Conservation (phyloP, 1,140 invertebrate species). For the Atta colombica region DNA sequence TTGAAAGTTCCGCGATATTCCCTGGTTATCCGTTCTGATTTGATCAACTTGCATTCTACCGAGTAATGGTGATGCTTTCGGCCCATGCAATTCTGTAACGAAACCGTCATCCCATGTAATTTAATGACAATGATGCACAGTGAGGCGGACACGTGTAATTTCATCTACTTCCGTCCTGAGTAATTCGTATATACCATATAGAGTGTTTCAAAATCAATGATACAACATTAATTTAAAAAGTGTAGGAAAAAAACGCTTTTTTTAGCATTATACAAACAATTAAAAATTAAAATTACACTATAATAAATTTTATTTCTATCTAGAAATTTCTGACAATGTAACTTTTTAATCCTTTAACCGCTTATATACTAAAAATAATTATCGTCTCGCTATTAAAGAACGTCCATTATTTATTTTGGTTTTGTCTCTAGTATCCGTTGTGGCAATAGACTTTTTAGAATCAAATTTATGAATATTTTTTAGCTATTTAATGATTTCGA, state of each 20-base stretch:
- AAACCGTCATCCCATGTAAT: constrained; percentile 54
- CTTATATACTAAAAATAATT: neutral
- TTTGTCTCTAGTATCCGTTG: neutral
- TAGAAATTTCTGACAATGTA: neutral
- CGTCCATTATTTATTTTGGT: neutral
- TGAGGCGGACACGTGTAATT: constrained; percentile 34
- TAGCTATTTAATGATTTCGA: constrained; percentile 14
- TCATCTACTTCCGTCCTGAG: constrained; percentile 25
- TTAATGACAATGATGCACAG: constrained; percentile 53
- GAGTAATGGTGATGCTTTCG: constrained; percentile 40
- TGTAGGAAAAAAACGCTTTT: too few relatives aligned
- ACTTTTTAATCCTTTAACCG: neutral
- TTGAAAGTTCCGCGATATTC: constrained; percentile 57
- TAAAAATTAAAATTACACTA: neutral
- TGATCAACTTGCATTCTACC: constrained; percentile 45
- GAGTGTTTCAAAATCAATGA: neutral
- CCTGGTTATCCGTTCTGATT: constrained; percentile 48
- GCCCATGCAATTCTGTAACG: neutral
- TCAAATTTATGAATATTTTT: neutral
- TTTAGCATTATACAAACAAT: too few relatives aligned
- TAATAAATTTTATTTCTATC: neutral
- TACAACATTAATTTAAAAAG: neutral
- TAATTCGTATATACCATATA: neutral
- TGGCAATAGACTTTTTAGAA: neutral
- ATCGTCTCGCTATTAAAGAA: neutral